Evolutionary conservation across 64 coral and sea anemone species (phyloP), one percentile per base, ranked within the genome.

Genomic region (Dendrophyllia cribrosa): DNA sequence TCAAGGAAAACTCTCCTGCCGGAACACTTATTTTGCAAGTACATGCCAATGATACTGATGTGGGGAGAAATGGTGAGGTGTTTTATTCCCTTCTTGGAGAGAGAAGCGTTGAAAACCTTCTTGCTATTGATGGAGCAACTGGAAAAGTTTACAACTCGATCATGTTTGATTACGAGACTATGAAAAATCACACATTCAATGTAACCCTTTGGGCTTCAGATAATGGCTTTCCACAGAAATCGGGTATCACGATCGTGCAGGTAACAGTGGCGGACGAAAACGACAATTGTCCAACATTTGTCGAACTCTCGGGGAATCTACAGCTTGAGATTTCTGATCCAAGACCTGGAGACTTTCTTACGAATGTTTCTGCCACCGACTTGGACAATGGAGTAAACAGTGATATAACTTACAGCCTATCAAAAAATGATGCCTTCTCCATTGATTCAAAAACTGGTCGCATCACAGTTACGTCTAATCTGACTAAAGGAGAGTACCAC

Each of bases 31-130:
- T 96, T 43, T 8, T 89, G 12, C 86, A 73, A 70, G 90, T 93
- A 43, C 51, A 88, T 16, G 95, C 95, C 17, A 92, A 93, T 48
- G 95, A 96, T 85, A 78, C 86, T 0, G 95, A 96, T 53, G 62
- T 59, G 5, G 95, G 95, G 21, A 67, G 79, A 46, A 96, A 96
- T 26, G 95, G 90, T 11, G 66, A 96, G 69, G 72, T 96, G 0
- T 79, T 96, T 52, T 96, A 96, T 48, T 83, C 66, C 4, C 50
- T 91, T 48, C 23, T 61, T 17, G 72, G 87, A 8, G 49, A 68
- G 9, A 46, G 53, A 53, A 26, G 60, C 14, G 13, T 87, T 51
- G 84, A 72, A 44, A 56, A 56, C 9, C 45, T 26, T 22, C 14
- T 87, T 72, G 55, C 70, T 53, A 19, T 87, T 25, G 84, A 66